Base-by-base conservation (phyloP, 1,140 invertebrate species). In the Sitophilus oryzae region DNA sequence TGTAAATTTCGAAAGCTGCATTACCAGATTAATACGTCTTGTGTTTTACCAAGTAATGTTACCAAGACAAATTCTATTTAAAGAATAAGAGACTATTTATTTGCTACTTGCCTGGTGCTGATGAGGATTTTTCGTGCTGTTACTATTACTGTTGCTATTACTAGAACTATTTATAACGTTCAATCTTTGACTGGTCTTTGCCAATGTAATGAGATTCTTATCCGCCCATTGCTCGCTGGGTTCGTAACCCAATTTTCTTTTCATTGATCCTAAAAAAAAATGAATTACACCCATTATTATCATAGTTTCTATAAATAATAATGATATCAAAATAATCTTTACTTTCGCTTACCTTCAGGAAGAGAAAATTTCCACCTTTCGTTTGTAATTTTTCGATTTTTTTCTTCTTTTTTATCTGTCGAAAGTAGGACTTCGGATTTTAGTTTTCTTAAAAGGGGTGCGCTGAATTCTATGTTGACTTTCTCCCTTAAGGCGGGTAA, bases 401-500 rank as follows among this genome's bases (percentile, higher is more conserved):
- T 45, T 15, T 56, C 23, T n/a, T 60, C 55, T 10, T 36, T 58
- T 38, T 52, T 64, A 45, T 70, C 69, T 0, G 64, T 67, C 3
- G 68, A 62, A 15, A 54, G 22, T 11, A 61, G 14, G 45, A 61
- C 42, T 37, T 71, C 69, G 8, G 60, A 52, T 41, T 70, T 70
- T 19, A 60, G 60, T 51, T 70, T 77, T 20, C 70, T 57, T 4
- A 80, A 61, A 3, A 85, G 60, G 6, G 78, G 77, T n/a, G 69
- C 62, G 20, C 77, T 70, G 56, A 77, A 77, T 66, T 89, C 84
- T 64, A 81, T 79, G 1, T 80, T 77, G 3, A 88, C 71, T 65
- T 81, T 80, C 30, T 79, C 74, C 25, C 81, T 71, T 8, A 91
- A 68, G 42, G 86, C 82, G 0, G 76, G 73, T 1, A 81, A 72